Base-by-base conservation (phyloP, 2,888 invertebrate genomes). In the Polymixis lichenea region DNA sequence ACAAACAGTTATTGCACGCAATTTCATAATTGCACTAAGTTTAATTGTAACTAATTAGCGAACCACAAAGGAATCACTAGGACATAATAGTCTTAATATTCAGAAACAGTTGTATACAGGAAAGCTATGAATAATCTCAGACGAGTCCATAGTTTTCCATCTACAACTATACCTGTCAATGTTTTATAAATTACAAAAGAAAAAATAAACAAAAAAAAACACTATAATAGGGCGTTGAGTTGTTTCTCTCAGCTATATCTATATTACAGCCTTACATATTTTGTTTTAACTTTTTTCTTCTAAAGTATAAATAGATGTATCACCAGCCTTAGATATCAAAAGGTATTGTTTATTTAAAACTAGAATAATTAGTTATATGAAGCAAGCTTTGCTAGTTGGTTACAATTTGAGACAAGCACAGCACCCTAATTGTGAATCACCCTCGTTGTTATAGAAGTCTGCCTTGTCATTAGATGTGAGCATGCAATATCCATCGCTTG, bases 291-390 rank as follows among this genome's bases (percentile, higher is more conserved):
- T 76, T 78, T 81, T 79, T 85, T 81, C 82, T 80, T 88, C 83
- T 87, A 86, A 86, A 87, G 89, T 93, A 91, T 93, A 92, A 89
- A 91, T 93, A 94, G 91, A 91, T 91, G 91, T 93, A 95, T 95
- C 95, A 95, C 95, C 95, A 95, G 95, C 95, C 95, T 95, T 95
- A 93, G 90, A 88, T 89, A 92, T 93, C 92, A 88, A 87, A 85
- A 86, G 77, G 88, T 87, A 86, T 84, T 80, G 82, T 88, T 83
- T 84, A 80, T 75, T 87, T 74, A 80, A 83, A 78, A 87, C 87
- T 88, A 87, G 76, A 82, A 88, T 82, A 87, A 85, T 84, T 86
- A 85, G 82, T 84, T 85, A 80, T 87, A 87, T 87, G 86, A 88
- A 90, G 88, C 89, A 83, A 87, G 90, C 89, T 90, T 89, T 89